Evolutionary conservation across 2,113 vertebrate species (phyloP), one percentile per base, ranked within the genome.

Genomic region (Muscicapa adusta): DNA sequence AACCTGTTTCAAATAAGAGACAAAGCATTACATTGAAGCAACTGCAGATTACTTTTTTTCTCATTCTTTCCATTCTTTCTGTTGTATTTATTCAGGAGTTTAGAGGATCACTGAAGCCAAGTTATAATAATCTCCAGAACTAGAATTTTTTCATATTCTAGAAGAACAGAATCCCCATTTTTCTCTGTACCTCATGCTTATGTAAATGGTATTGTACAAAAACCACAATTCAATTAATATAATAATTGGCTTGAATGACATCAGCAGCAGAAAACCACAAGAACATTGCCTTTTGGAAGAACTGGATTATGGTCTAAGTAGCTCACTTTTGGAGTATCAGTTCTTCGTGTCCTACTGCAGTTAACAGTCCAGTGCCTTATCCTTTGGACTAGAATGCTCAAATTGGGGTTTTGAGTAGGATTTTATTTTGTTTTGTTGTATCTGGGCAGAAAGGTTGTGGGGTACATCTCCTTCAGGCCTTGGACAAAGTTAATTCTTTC

Each of bases 311-410:
- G 11, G 40, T 61, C 14, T 34, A 40, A 20, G 40, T 72, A 67
- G 12, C 7, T 10, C 33, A 38, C 5, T 86, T 88, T 33, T 26
- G 2, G 0, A 36, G 7, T 15, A 43, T 62, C 42, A 70, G 0
- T 62, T 78, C 43, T 78, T 87, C 4, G 3, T 65, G 19, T 78
- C 24, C 28, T 57, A 10, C n/a, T 61, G 34, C 18, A 53, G 9
- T 2, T 50, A 70, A 38, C 4, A 25, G 18, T 66, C n/a, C 19
- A 73, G 9, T 73, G 19, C 24, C 45, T 53, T 85, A 42, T 73
- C 7, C 12, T 76, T 76, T 91, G 8, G 28, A 68, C 18, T 57
- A n/a, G 22, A 94, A 56, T 63, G 18, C 9, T 88, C 24, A 47
- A 7, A 63, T 68, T 19, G 57, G 7, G 11, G 36, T 22, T 76